Evolutionary conservation across 1,140 invertebrate species (phyloP).

Genomic region (Philaenus spumarius): DNA sequence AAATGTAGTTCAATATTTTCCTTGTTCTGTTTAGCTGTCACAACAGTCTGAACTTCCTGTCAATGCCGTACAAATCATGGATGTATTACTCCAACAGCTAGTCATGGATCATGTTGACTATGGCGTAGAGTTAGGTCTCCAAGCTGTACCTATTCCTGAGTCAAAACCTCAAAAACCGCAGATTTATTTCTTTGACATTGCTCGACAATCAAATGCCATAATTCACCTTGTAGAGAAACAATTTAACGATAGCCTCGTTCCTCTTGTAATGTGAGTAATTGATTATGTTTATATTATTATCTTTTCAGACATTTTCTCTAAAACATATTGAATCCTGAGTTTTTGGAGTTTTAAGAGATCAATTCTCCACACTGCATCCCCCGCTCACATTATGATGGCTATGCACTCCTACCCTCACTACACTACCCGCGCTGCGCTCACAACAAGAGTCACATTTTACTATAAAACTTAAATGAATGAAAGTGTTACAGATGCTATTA

Average conservation of each 20-base stretch:
- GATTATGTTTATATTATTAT: not conserved
- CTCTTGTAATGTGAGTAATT: slow-evolving; percentile 73
- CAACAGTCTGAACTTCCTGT: slow-evolving; percentile 65
- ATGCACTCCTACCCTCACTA: not conserved
- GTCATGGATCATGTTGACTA: slow-evolving; percentile 94
- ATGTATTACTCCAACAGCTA: slow-evolving; percentile 79
- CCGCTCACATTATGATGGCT: not conserved
- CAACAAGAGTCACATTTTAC: too few relatives aligned
- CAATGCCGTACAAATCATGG: slow-evolving; percentile 80
- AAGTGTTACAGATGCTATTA: too few relatives aligned
- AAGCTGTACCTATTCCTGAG: slow-evolving; percentile 86
- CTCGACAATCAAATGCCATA: slow-evolving; percentile 92
- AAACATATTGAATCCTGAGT: too few relatives aligned
- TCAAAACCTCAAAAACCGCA: slow-evolving; percentile 66
- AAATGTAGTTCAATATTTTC: too few relatives aligned
- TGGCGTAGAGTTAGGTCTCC: slow-evolving; percentile 87
- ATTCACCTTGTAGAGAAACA: slow-evolving; percentile 94
- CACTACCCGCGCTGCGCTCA: too few relatives aligned
- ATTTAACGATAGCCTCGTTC: slow-evolving; percentile 83
- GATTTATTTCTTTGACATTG: slow-evolving; percentile 91
- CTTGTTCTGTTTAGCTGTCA: slow-evolving; percentile 54
- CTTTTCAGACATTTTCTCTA: too few relatives aligned
- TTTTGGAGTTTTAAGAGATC: not conserved
- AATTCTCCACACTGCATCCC: not conserved
- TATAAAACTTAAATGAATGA: too few relatives aligned